Evolutionary conservation across 2,888 invertebrate genomes (phyloP).

Genomic region (Polietes domitor): DNA sequence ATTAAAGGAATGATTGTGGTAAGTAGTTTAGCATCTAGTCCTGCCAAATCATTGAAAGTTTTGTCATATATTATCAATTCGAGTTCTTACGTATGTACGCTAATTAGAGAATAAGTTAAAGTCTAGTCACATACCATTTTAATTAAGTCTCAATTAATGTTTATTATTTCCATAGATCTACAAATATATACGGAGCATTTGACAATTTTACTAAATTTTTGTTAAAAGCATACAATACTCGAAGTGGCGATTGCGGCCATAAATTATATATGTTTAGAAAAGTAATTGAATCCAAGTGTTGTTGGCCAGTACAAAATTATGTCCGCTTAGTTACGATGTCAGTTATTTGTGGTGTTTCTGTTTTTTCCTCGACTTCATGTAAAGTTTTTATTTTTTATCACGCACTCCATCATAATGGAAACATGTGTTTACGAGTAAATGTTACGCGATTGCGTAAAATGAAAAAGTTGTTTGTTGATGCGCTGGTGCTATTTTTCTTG

Average conservation of each 20-base stretch:
- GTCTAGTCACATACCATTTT: too few relatives aligned
- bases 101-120: too few relatives aligned
- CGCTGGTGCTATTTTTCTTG: neutral
- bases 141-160: too few relatives aligned
- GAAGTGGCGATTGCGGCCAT: neutral
- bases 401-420: slow-evolving; percentile 57
- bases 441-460: slow-evolving; percentile 59
- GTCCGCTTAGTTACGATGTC: slow-evolving; percentile 12
- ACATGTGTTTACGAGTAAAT: slow-evolving; percentile 54
- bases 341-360: neutral
- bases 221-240: neutral
- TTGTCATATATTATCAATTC: too few relatives aligned
- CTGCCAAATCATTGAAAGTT: too few relatives aligned
- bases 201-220: neutral
- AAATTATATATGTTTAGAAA: slow-evolving; percentile 22
- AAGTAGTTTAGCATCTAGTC: too few relatives aligned
- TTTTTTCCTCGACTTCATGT: slow-evolving; percentile 29
- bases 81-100: too few relatives aligned
- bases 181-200: too few relatives aligned
- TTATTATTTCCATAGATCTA: too few relatives aligned
- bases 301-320: slow-evolving; percentile 9
- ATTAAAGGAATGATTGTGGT: too few relatives aligned
- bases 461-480: slow-evolving; percentile 26
- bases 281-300: slow-evolving; percentile 8
- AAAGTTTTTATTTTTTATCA: slow-evolving; percentile 57